Conservation (phyloP, 2,888 invertebrate genomes). For the Hedychridium roseum region DNA sequence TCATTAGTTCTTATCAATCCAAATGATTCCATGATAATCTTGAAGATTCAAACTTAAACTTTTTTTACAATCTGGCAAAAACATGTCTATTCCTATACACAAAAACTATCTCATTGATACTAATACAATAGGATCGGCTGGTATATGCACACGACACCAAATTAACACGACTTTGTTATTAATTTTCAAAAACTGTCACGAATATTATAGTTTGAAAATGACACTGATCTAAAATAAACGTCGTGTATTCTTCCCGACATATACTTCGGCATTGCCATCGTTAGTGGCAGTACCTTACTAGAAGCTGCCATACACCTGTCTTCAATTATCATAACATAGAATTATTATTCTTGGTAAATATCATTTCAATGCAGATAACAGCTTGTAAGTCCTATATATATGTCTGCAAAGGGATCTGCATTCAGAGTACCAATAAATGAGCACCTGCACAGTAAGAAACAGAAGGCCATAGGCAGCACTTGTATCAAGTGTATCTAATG, state of each 20-base stretch:
- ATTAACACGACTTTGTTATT: neutral
- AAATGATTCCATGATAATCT: too few species aligned
- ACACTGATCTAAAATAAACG: neutral
- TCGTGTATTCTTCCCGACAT: neutral
- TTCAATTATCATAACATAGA: constrained; percentile 54
- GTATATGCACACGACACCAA: neutral
- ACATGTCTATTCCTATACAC: neutral
- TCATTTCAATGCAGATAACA: constrained; percentile 46
- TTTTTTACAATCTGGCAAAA: neutral
- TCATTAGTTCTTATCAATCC: too few species aligned
- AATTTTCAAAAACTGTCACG: neutral
- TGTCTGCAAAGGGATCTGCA: constrained; percentile 11
- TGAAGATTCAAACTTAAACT: too few species aligned
- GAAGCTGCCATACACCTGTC: constrained; percentile 51
- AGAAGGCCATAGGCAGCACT: too few species aligned
- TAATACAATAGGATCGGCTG: neutral
- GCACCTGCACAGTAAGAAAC: constrained; percentile 3
- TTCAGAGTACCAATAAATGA: constrained; percentile 12
- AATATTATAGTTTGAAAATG: neutral
- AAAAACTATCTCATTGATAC: neutral
- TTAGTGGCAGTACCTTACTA: constrained; percentile 36
- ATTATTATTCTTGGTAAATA: constrained; percentile 52
- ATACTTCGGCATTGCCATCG: constrained; percentile 23
- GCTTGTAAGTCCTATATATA: constrained; percentile 21
- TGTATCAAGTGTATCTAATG: too few species aligned